phyloP scores from a whole-genome alignment of 2,888 invertebrate genomes.

The Cryptocephalus moraei region DNA sequence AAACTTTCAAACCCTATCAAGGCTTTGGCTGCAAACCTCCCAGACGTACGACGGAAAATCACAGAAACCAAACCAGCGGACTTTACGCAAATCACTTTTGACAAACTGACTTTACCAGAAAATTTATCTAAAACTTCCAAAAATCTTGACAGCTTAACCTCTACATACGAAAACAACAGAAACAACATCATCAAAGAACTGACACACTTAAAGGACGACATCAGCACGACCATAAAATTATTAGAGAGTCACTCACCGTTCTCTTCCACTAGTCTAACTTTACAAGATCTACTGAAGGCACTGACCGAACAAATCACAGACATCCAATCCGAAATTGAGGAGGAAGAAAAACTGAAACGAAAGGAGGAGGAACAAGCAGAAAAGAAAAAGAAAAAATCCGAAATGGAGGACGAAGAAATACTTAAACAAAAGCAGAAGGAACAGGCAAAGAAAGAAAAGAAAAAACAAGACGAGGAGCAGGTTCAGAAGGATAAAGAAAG shows the following conservation, averaged over 20 bases:
- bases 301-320: constrained; percentile 1
- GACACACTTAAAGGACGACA: constrained; percentile 4
- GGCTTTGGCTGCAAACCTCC: constrained; percentile 9
- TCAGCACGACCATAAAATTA: constrained; percentile 1
- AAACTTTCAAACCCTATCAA: constrained; percentile 7
- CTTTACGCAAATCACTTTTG: constrained; percentile 1
- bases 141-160: neutral
- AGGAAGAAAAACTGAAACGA: constrained; percentile 7
- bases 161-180: neutral
- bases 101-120: constrained; percentile 1
- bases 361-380: constrained; percentile 6
- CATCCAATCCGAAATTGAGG: constrained; percentile 2
- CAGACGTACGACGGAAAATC: constrained; percentile 7
- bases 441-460: constrained; percentile 9
- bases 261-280: constrained; percentile 3
- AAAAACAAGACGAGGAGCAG: constrained; percentile 5
- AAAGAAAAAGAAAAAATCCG: constrained; percentile 4
- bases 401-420: constrained; percentile 6
- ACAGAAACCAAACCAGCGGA: constrained; percentile 3
- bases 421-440: constrained; percentile 5
- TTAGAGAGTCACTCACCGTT: constrained; percentile 3
- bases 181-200: constrained; percentile 1
- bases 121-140: neutral
- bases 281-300: constrained; percentile 4
- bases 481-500: constrained; percentile 12